These are phyloP conservation scores for Columba livia DNA, from an alignment of 2,113 vertebrate species.

Conservation along the genomic window DNA sequence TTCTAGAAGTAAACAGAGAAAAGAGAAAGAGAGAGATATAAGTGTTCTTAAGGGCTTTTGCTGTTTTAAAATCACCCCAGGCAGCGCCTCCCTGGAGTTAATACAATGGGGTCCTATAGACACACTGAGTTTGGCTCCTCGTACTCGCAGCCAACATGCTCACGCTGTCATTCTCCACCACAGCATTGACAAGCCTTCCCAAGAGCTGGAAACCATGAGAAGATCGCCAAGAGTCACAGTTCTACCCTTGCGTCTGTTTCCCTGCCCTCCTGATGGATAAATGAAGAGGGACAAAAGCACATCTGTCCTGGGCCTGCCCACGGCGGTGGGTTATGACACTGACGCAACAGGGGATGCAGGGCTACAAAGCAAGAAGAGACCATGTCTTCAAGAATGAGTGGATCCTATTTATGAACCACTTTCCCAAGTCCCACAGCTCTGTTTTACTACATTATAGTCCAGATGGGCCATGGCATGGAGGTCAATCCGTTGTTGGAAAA, in stretches of 20 bases:
- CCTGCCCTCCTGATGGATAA: neutral
- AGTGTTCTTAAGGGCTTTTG: neutral
- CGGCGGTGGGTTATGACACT: rapidly evolving
- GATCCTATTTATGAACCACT: neutral
- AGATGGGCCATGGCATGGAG: no score
- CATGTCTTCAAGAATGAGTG: neutral
- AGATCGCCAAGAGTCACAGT: neutral
- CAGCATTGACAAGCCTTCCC: neutral
- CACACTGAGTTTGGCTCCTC: neutral
- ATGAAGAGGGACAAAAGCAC: neutral
- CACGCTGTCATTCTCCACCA: neutral
- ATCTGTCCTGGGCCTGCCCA: no score
- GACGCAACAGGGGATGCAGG: neutral
- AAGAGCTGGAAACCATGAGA: neutral
- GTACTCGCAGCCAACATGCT: neutral
- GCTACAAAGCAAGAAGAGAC: neutral
- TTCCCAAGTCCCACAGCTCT: neutral
- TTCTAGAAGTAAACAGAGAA: neutral
- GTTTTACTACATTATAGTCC: rapidly evolving
- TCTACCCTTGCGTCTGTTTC: neutral
- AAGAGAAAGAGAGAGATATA: neutral
- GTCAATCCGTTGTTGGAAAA: neutral
- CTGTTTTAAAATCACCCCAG: neutral
- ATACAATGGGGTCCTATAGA: neutral
- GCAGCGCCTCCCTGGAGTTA: neutral